Conservation (phyloP, 2,888 invertebrate species). For the Zonitis immaculata region DNA sequence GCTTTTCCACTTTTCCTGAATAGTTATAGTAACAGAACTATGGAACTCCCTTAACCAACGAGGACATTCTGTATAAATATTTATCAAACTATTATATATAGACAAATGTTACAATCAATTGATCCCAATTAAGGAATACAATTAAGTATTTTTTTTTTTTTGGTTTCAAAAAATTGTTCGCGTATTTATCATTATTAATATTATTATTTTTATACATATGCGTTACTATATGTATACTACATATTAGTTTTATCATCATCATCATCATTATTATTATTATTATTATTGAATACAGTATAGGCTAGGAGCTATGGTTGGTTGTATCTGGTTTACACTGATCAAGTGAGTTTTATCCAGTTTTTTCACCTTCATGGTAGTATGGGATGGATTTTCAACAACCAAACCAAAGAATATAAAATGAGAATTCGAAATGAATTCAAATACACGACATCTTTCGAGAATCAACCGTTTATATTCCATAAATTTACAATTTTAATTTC, state of each 20-base stretch:
- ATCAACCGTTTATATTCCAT: too few species aligned
- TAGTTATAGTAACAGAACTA: too few species aligned
- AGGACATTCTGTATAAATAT: too few species aligned
- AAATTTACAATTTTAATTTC: too few species aligned
- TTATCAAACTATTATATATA: not conserved
- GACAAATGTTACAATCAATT: conserved; percentile 16
- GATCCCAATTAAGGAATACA: conserved; percentile 27
- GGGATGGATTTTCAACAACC: not conserved
- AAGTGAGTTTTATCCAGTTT: conserved; percentile 31
- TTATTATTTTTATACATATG: too few species aligned
- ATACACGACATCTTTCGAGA: too few species aligned
- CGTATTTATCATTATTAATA: not conserved
- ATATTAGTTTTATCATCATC: conserved; percentile 9
- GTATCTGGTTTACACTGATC: conserved; percentile 35
- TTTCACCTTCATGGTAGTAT: conserved; percentile 2
- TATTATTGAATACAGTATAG: conserved; percentile 9
- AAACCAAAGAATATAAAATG: not conserved
- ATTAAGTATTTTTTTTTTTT: conserved; percentile 10
- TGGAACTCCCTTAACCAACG: too few species aligned
- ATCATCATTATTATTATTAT: conserved; percentile 2
- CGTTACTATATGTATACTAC: too few species aligned
- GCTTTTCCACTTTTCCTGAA: too few species aligned
- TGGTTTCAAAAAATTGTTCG: not conserved
- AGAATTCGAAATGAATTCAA: too few species aligned
- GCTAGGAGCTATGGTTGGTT: conserved; percentile 25